Percentiles rank a stretch among this genome's conserved stretches.
These are phyloP conservation scores for Pipistrellus kuhlii DNA, from an alignment of 2,797 vertebrate species.

Conservation along the genomic window DNA sequence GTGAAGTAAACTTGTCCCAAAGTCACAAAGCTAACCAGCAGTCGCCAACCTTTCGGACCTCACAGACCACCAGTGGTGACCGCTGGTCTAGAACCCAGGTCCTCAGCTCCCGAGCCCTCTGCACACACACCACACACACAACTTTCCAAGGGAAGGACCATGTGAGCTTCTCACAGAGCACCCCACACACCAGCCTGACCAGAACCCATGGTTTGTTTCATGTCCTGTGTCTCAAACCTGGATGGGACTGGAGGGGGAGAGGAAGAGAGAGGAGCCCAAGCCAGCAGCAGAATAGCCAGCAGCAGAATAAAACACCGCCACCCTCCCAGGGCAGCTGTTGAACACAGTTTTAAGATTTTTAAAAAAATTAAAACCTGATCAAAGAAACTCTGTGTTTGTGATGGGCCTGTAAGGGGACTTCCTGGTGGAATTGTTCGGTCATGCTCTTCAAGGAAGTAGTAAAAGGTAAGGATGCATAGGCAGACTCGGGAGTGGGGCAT, in stretches of 20 bases:
- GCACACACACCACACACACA: background rate
- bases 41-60: no score
- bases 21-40: background rate
- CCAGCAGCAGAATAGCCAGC: background rate
- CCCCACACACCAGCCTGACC: background rate
- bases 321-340: background rate
- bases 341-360: background rate
- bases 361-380: background rate
- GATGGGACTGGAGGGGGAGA: background rate
- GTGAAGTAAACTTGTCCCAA: background rate
- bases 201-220: background rate
- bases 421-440: background rate
- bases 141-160: background rate
- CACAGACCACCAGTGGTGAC: no score
- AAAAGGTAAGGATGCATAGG: background rate
- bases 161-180: background rate
- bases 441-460: background rate
- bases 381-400: background rate
- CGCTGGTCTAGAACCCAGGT: background rate
- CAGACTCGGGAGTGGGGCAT: background rate
- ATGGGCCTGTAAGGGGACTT: background rate
- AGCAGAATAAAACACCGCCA: background rate
- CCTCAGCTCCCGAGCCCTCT: background rate
- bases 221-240: background rate
- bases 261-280: background rate